Evolutionary conservation across 1,140 invertebrate species (phyloP).

Genomic region (Zaprionus inermis): DNA sequence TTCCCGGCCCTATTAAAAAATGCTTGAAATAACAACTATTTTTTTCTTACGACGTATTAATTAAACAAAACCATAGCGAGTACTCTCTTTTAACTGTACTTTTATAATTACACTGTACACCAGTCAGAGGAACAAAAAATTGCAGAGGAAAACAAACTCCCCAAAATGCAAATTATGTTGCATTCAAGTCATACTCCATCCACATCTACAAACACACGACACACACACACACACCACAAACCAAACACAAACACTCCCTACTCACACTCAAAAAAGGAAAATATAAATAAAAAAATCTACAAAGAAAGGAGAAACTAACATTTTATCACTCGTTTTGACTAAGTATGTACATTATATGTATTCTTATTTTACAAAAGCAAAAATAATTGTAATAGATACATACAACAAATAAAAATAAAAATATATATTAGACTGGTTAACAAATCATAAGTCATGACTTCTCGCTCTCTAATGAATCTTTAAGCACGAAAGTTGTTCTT

Average conservation of each 20-base stretch:
- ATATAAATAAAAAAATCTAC: constrained; percentile 7
- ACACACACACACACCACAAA: neutral
- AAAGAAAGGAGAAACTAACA: constrained; percentile 26
- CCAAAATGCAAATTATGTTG: constrained; percentile 6
- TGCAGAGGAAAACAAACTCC: neutral
- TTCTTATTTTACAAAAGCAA: constrained; percentile 71
- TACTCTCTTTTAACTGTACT: constrained; percentile 68
- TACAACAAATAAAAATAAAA: constrained; percentile 49
- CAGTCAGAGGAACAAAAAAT: constrained; percentile 40
- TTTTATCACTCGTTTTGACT: constrained; percentile 64
- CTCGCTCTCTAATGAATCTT: neutral
- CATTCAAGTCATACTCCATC: constrained; percentile 14
- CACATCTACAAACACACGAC: neutral
- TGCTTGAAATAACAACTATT: constrained; percentile 31
- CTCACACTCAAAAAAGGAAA: neutral
- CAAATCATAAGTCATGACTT: constrained; percentile 3
- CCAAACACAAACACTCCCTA: neutral
- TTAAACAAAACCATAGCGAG: constrained; percentile 55
- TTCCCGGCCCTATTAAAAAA: constrained; percentile 84
- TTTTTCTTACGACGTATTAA: constrained; percentile 75
- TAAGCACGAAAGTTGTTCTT: neutral
- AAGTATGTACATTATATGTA: constrained; percentile 61
- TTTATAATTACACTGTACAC: constrained; percentile 46
- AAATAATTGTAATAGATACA: constrained; percentile 53
- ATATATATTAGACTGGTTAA: constrained; percentile 45